Evolutionary conservation across 2,888 invertebrate species (phyloP).

Genomic region (Xanthorhoe designata): DNA sequence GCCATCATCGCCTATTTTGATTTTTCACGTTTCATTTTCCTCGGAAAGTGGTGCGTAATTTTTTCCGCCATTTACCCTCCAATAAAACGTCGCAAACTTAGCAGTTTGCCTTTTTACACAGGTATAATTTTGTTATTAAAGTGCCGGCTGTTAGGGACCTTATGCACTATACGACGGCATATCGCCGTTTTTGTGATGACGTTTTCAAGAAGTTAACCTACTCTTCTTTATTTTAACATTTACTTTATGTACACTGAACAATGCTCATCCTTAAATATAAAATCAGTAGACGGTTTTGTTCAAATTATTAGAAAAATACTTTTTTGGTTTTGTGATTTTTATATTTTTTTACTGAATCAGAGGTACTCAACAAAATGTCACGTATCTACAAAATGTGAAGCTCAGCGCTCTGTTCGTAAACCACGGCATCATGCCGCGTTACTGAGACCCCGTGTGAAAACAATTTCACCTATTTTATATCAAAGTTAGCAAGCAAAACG

Average conservation of each 20-base stretch:
- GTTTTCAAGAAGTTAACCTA: background rate
- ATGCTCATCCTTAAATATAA: no score
- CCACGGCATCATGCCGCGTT: background rate
- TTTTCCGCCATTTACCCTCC: constrained; percentile 41
- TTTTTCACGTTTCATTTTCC: constrained; percentile 40
- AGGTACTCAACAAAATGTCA: background rate
- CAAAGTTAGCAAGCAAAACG: constrained; percentile 52
- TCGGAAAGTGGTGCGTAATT: constrained; percentile 40
- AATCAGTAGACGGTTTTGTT: no score
- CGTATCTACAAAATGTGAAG: background rate
- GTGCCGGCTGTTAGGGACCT: constrained; percentile 37
- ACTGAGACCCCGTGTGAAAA: constrained; percentile 10
- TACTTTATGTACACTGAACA: background rate
- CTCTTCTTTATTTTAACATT: background rate
- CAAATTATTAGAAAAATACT: background rate
- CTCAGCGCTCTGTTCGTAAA: background rate
- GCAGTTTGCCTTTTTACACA: constrained; percentile 44
- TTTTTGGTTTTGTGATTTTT: background rate
- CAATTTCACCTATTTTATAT: constrained; percentile 45
- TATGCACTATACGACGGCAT: constrained; percentile 12
- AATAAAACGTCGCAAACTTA: constrained; percentile 44
- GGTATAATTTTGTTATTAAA: constrained; percentile 48
- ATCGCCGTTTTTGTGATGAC: background rate
- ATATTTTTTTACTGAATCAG: background rate
- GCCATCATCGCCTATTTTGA: constrained; percentile 32